phyloP scores from a whole-genome alignment of 2,113 vertebrate species.

The Mirza zaza region DNA sequence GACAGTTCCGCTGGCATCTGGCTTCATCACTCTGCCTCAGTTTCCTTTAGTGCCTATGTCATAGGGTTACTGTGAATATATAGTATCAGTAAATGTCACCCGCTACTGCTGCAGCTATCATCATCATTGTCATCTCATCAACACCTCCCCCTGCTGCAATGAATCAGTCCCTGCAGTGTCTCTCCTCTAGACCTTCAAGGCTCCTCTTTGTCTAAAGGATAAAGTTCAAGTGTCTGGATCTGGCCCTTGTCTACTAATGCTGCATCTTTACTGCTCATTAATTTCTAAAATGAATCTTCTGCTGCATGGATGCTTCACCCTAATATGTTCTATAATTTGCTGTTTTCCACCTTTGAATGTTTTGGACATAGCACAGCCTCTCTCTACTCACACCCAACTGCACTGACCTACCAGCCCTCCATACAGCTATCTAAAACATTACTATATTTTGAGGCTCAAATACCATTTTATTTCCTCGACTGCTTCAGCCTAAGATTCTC shows the following conservation, averaged over 20 bases:
- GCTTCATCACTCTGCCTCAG: not conserved
- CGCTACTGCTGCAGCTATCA: not conserved
- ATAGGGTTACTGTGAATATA: not conserved
- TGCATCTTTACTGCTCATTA: not conserved
- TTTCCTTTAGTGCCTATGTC: not conserved
- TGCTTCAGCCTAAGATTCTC: slow-evolving; percentile 2
- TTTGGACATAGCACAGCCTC: not conserved
- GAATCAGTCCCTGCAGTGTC: not conserved
- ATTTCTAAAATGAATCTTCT: not conserved
- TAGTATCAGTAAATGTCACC: not conserved
- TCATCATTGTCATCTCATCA: not conserved
- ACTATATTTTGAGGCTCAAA: slow-evolving; percentile 11
- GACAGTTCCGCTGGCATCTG: not conserved
- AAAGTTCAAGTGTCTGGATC: not conserved
- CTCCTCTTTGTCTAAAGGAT: not conserved
- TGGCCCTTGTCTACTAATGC: not conserved
- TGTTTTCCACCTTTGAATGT: not conserved
- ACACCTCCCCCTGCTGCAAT: not conserved
- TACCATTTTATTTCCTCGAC: slow-evolving; percentile 41
- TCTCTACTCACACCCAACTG: not conserved
- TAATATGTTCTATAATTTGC: not conserved
- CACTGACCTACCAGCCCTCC: not conserved
- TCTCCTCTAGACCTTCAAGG: not conserved
- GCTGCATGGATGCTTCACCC: not conserved
- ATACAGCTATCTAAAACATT: not conserved